Evolutionary conservation across 2,888 invertebrate species (phyloP), one percentile per base, ranked within the genome.

Genomic region (Caenorhabditis panamensis): DNA sequence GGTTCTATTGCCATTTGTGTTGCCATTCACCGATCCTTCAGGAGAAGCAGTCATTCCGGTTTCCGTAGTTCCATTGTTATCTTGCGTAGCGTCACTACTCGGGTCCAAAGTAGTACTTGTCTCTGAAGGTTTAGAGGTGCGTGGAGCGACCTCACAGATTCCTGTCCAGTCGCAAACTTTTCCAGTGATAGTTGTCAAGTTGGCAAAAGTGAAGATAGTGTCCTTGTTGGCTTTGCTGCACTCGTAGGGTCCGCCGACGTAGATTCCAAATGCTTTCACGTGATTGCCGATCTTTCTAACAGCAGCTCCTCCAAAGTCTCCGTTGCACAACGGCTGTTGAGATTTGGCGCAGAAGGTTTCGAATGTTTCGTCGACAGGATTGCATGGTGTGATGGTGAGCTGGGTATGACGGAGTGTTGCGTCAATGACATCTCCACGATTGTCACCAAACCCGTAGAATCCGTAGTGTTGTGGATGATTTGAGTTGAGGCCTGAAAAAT

Each of bases 371-470:
- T 13, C 1, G 28, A 26, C 1, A 28, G 28, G 4, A 3, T 6
- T 6, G 37, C 71, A 72, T 5, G 54, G 54, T 20, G 47, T 53
- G 8, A 28, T 26, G 4, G 28, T 20, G 20, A 71, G 4, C 6
- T 31, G n/a, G 1, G 71, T 63, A 44, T 63, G 63, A 1, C 71
- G 71, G 9, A 72, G 71, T 2, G 44, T 54, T 1, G 71, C 71
- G 44, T 72, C 71, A 16, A 24, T 36, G 22, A 72, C 63, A 9
- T 20, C 56, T 16, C 63, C 63, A 24, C 71, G 62, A 18, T 72
- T 72, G 63, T 72, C 71, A 4, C 71, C 71, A 44, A 31, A 72
- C 9, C 71, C 71, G 36, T 56, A 63, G 63, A 72, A 72, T 3
- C 18, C 16, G 47, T 24, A 56, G 31, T 4, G 4, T 31, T 9